phyloP scores from a whole-genome alignment of 2,797 vertebrate species.

The Pangasius larnaudii region DNA sequence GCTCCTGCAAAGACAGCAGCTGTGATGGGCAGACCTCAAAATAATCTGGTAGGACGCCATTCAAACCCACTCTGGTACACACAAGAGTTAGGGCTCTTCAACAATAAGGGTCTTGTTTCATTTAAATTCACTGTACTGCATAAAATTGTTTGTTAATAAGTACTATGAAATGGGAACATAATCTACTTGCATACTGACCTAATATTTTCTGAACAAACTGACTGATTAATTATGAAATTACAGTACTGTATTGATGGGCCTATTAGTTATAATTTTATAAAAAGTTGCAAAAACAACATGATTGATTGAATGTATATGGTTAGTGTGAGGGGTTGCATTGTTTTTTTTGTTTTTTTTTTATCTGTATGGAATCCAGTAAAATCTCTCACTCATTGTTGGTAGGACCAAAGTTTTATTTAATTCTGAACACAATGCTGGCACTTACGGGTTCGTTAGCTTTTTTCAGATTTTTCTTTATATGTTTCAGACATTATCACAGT shows the following conservation, averaged over 20 bases:
- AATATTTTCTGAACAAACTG: neutral
- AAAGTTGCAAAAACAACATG: neutral
- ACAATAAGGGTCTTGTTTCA: neutral
- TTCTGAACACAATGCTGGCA: neutral
- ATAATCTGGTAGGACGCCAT: slow-evolving; percentile 71
- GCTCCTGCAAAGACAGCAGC: slow-evolving; percentile 74
- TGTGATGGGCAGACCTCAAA: slow-evolving; percentile 80
- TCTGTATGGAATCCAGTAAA: neutral
- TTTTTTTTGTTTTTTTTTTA: neutral
- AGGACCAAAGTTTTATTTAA: neutral
- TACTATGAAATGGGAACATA: neutral
- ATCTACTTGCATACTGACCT: neutral
- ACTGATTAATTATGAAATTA: neutral
- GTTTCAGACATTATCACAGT: neutral
- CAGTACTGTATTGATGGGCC: neutral
- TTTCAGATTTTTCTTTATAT: neutral
- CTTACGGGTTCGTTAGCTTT: neutral
- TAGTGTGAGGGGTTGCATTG: neutral
- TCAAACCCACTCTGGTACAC: slow-evolving; percentile 50
- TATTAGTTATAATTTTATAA: neutral
- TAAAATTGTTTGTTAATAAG: neutral
- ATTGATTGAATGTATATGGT: neutral
- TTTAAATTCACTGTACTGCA: neutral
- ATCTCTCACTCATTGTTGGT: neutral
- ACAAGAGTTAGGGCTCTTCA: slow-evolving; percentile 57